phyloP scores from a whole-genome alignment of 2,797 vertebrate genomes.

The Scolopax rusticola region DNA sequence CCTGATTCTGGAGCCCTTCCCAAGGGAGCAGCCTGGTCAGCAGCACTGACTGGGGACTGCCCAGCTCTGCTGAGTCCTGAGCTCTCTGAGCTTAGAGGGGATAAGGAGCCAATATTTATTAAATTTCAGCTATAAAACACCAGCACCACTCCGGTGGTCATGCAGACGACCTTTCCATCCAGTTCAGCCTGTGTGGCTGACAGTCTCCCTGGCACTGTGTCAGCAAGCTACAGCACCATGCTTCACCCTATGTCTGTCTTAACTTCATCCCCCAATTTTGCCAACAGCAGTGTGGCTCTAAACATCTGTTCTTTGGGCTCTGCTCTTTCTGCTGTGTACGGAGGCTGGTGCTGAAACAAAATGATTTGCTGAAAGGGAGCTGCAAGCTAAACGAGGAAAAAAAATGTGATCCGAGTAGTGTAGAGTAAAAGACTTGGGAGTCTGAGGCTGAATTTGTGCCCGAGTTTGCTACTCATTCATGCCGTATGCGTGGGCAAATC shows the following conservation, averaged over 20 bases:
- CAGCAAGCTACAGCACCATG: not conserved
- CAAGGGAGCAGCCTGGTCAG: not conserved
- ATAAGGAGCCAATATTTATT: not conserved
- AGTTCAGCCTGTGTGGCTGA: not conserved
- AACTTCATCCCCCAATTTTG: not conserved
- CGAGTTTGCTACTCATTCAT: not conserved
- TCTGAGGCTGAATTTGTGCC: not conserved
- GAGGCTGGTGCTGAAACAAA: constrained; percentile 18
- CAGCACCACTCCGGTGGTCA: not conserved
- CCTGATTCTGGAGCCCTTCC: not conserved
- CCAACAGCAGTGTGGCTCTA: not conserved
- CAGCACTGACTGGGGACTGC: not conserved
- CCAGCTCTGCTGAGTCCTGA: not conserved
- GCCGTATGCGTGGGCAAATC: rapidly evolving
- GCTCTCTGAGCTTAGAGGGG: not conserved
- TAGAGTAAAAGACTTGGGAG: not conserved
- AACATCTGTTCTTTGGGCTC: not conserved
- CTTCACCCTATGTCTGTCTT: not conserved
- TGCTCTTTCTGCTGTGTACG: not conserved
- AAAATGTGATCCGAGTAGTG: not conserved
- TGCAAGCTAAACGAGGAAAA: not conserved
- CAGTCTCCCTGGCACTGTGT: not conserved
- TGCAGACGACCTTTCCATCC: not conserved
- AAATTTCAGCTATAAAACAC: not conserved
- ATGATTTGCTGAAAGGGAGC: not conserved